Evolutionary conservation across 2,113 vertebrate genomes (phyloP).

Genomic region (Raphicerus campestris): DNA sequence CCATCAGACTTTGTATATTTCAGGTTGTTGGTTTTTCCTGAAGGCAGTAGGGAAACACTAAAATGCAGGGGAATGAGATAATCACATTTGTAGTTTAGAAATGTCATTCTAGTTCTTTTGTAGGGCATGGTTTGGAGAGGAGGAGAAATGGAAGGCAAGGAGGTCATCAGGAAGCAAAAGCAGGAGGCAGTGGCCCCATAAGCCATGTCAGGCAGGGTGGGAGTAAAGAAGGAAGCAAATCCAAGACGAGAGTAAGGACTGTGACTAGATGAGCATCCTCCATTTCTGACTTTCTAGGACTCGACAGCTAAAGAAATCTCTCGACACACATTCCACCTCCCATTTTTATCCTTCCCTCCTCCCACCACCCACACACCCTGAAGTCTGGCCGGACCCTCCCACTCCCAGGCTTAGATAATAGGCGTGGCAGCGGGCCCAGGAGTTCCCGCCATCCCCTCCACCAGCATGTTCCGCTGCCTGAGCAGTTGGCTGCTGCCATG

Average conservation of each 20-base stretch:
- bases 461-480: constrained; percentile 61
- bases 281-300: constrained; percentile 70
- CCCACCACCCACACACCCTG: constrained; percentile 37
- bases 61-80: background rate
- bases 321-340: constrained; percentile 37
- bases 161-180: background rate
- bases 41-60: background rate
- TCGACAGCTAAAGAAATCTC: constrained; percentile 60
- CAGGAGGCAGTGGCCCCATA: background rate
- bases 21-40: background rate
- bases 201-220: background rate
- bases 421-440: constrained; percentile 69
- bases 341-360: constrained; percentile 43
- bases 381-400: constrained; percentile 65
- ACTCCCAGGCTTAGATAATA: constrained; percentile 60
- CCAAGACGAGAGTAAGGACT: background rate
- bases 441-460: constrained; percentile 66
- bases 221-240: background rate
- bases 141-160: background rate
- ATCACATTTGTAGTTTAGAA: background rate
- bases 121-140: background rate
- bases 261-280: constrained; percentile 41
- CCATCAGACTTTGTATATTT: background rate
- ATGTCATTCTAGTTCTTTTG: background rate
- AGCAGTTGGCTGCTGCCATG: constrained; percentile 71